Conservation (phyloP, 2,113 vertebrate species). For the Salminus brasiliensis region DNA sequence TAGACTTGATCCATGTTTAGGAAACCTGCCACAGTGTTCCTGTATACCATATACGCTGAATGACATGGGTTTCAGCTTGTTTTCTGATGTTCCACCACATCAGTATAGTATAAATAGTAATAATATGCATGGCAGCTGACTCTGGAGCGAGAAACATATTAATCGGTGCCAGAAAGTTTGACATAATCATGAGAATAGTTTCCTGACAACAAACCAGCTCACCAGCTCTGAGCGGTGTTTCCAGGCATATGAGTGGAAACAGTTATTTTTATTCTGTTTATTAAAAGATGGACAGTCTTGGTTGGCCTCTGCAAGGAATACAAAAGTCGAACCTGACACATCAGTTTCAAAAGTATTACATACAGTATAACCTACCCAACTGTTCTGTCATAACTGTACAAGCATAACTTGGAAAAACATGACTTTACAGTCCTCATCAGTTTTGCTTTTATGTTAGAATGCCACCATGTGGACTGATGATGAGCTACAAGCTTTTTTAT, state of each 20-base stretch:
- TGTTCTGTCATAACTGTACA: neutral
- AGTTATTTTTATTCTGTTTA: neutral
- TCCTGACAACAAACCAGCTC: neutral
- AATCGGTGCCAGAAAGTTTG: neutral
- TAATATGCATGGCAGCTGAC: neutral
- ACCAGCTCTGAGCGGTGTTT: neutral
- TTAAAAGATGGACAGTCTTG: neutral
- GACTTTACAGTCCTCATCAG: neutral
- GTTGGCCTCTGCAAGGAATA: neutral
- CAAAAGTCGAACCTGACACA: neutral
- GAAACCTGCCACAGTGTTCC: neutral
- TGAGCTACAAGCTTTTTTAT: conserved; percentile 4
- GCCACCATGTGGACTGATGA: conserved; percentile 31
- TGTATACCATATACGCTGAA: neutral
- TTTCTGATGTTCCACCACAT: neutral
- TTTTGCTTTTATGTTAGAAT: conserved; percentile 4
- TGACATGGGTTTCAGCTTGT: neutral
- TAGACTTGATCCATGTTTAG: neutral
- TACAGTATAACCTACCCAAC: no score
- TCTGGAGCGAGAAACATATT: neutral
- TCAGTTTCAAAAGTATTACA: no score
- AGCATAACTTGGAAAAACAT: neutral
- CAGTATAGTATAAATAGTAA: no score
- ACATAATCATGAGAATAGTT: neutral
- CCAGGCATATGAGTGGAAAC: no score